phyloP scores from a whole-genome alignment of 1,140 invertebrate genomes.

The Drosophila obscura region DNA sequence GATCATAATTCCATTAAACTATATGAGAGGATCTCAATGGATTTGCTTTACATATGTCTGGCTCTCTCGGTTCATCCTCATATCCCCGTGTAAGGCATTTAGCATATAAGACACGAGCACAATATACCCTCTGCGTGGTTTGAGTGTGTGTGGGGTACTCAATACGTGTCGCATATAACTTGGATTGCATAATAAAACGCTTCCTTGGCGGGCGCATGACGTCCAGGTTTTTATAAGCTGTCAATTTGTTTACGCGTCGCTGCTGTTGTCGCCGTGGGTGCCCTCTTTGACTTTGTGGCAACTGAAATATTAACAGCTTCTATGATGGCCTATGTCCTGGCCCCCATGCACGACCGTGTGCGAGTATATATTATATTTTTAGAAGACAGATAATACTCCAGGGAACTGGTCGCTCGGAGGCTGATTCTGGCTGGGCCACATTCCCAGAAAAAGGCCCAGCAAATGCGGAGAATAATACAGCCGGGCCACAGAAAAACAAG shows the following conservation, averaged over 20 bases:
- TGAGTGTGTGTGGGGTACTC: background rate
- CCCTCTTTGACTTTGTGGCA: slow-evolving; percentile 52
- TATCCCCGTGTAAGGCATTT: too few species aligned
- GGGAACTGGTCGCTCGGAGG: slow-evolving; percentile 44
- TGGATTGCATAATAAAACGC: slow-evolving; percentile 79
- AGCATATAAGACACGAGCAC: too few species aligned
- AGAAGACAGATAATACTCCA: slow-evolving; percentile 70
- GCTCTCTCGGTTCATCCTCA: too few species aligned
- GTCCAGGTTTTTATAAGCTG: slow-evolving; percentile 80
- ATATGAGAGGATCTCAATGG: too few species aligned
- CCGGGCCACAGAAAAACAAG: slow-evolving; percentile 68
- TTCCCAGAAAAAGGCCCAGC: slow-evolving; percentile 9
- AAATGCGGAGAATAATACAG: slow-evolving; percentile 35
- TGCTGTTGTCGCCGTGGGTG: slow-evolving; percentile 40
- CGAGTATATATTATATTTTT: slow-evolving; percentile 68
- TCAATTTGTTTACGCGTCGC: slow-evolving; percentile 76
- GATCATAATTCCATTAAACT: too few species aligned
- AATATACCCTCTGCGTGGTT: too few species aligned
- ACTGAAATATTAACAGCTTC: slow-evolving; percentile 72
- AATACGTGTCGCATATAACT: slow-evolving; percentile 70
- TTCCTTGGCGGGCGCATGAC: slow-evolving; percentile 64
- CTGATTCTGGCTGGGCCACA: slow-evolving; percentile 12
- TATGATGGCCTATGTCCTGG: slow-evolving; percentile 52
- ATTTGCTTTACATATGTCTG: too few species aligned
- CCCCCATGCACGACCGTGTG: slow-evolving; percentile 16